phyloP scores from a whole-genome alignment of 2,797 vertebrate genomes.

The Sebastes kiyomatsui region DNA sequence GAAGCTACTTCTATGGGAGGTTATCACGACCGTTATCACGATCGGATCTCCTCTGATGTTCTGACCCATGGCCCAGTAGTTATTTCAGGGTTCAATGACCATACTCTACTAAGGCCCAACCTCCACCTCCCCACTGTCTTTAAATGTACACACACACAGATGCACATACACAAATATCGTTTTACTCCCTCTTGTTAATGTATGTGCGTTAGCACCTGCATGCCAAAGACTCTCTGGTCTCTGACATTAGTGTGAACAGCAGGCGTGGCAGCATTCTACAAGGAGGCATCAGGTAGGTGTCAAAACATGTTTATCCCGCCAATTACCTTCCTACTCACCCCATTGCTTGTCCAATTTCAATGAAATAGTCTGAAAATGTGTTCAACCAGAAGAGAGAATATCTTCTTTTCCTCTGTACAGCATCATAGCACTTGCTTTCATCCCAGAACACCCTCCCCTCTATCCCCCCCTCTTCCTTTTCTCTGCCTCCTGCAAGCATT shows the following conservation, averaged over 20 bases:
- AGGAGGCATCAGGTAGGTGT: slow-evolving; percentile 34
- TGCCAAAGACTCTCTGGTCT: slow-evolving; percentile 39
- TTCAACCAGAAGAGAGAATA: slow-evolving; percentile 11
- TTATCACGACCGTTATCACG: slow-evolving; percentile 60
- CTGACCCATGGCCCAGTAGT: slow-evolving; percentile 54
- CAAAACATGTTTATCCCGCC: slow-evolving; percentile 21
- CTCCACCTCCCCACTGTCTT: not conserved
- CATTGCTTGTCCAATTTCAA: not conserved
- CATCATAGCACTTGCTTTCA: slow-evolving; percentile 64
- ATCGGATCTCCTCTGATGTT: slow-evolving; percentile 59
- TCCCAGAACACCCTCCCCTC: slow-evolving; percentile 43
- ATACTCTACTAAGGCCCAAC: slow-evolving; percentile 13
- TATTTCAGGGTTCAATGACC: slow-evolving; percentile 58
- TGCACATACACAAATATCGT: not conserved
- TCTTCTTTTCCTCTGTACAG: slow-evolving; percentile 21
- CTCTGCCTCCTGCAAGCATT: slow-evolving; percentile 68
- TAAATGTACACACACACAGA: not conserved
- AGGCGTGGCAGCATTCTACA: slow-evolving; percentile 59
- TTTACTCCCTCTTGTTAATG: slow-evolving; percentile 57
- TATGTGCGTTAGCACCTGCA: slow-evolving; percentile 49
- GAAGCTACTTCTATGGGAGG: slow-evolving; percentile 51
- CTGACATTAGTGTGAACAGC: slow-evolving; percentile 45
- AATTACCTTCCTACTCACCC: not conserved
- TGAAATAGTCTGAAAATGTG: slow-evolving; percentile 12
- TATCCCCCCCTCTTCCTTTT: slow-evolving; percentile 44